Evolutionary conservation across 2,888 invertebrate species (phyloP).

Genomic region (Homarus gammarus): DNA sequence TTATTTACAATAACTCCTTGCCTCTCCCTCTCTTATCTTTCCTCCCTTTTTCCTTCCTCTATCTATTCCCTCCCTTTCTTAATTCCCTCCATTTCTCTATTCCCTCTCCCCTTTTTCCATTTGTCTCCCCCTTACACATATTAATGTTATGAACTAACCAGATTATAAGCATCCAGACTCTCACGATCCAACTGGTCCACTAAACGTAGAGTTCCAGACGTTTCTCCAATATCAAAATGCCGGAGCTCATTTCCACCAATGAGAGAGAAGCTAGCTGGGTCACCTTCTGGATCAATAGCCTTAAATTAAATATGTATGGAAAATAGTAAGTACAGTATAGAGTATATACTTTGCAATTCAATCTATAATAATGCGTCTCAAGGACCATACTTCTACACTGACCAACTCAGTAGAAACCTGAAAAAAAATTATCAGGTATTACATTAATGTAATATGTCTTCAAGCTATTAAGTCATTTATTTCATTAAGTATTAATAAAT

Average conservation of each 20-base stretch:
- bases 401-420: no score
- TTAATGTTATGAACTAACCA: slow-evolving; percentile 82
- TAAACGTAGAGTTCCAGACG: slow-evolving; percentile 92
- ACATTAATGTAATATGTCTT: no score
- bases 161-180: slow-evolving; percentile 91
- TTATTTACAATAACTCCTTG: no score
- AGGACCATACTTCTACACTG: no score
- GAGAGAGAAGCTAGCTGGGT: slow-evolving; percentile 90
- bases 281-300: slow-evolving; percentile 94
- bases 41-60: background rate
- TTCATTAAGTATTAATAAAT: no score
- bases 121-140: no score
- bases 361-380: no score
- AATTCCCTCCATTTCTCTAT: no score
- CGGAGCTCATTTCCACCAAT: slow-evolving; percentile 93
- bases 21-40: background rate
- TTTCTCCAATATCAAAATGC: slow-evolving; percentile 91
- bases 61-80: no score
- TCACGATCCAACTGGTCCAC: slow-evolving; percentile 92
- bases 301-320: slow-evolving; percentile 77
- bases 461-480: no score
- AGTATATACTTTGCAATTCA: background rate
- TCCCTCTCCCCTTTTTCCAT: background rate
- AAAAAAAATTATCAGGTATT: background rate
- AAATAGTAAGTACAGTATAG: background rate